phyloP scores from a whole-genome alignment of 2,888 invertebrate species.

The Himalopsyche anomala region DNA sequence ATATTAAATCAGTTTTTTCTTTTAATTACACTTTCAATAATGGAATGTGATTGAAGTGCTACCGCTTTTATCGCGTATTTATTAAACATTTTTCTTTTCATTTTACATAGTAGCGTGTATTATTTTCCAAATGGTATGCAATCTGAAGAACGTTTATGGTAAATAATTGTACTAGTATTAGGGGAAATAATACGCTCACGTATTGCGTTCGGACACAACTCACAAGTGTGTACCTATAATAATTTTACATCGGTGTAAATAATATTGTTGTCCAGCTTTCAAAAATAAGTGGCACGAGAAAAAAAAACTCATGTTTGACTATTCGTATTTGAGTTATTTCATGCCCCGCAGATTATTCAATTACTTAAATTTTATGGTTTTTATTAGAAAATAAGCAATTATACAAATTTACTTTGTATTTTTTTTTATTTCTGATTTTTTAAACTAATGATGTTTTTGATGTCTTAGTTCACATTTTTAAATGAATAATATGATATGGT shows the following conservation, averaged over 20 bases:
- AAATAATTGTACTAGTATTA: conserved; percentile 8
- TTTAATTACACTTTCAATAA: neutral
- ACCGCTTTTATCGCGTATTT: conserved; percentile 19
- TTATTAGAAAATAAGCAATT: too few relatives aligned
- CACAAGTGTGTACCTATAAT: neutral
- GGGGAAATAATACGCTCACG: conserved; percentile 27
- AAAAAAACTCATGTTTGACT: neutral
- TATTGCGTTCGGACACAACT: neutral
- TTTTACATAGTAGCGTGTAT: conserved; percentile 20
- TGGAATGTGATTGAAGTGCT: conserved; percentile 31
- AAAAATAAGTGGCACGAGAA: neutral
- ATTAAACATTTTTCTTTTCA: conserved; percentile 25
- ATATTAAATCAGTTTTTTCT: neutral
- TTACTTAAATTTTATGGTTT: too few relatives aligned
- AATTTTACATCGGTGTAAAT: neutral
- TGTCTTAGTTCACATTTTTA: too few relatives aligned
- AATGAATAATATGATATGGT: too few relatives aligned
- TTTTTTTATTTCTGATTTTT: too few relatives aligned
- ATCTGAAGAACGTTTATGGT: conserved; percentile 26
- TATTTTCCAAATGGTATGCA: conserved; percentile 31
- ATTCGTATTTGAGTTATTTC: neutral
- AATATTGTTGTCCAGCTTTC: neutral
- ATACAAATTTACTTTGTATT: too few relatives aligned
- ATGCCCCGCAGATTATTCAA: neutral
- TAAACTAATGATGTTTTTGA: too few relatives aligned